Conservation (phyloP, 2,888 invertebrate species). For the Mythimna vitellina region DNA sequence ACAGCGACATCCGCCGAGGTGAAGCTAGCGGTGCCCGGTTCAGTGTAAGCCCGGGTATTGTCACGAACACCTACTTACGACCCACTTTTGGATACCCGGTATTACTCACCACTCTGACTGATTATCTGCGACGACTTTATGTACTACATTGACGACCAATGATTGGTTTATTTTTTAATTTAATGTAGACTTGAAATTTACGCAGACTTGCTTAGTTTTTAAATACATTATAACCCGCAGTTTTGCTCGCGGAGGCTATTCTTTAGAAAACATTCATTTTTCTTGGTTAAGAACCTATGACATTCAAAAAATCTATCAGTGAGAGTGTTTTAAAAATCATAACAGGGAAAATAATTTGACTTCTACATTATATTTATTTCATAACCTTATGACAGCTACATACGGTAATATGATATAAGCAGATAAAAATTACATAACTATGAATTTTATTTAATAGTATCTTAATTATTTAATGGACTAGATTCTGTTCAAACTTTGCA, state of each 20-base stretch:
- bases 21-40: constrained; percentile 73
- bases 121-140: constrained; percentile 30
- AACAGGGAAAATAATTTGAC: too few relatives aligned
- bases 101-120: constrained; percentile 37
- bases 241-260: not conserved
- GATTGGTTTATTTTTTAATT: not conserved
- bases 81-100: constrained; percentile 56
- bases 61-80: constrained; percentile 60
- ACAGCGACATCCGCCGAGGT: constrained; percentile 86
- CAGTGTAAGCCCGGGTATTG: constrained; percentile 65
- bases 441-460: too few relatives aligned
- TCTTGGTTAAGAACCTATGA: too few relatives aligned
- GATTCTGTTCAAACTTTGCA: too few relatives aligned
- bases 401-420: not conserved
- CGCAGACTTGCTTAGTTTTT: too few relatives aligned
- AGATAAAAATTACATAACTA: too few relatives aligned
- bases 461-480: too few relatives aligned
- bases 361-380: too few relatives aligned
- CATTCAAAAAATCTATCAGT: not conserved
- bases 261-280: not conserved
- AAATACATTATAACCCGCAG: not conserved
- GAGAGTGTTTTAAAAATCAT: not conserved
- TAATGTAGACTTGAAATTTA: not conserved
- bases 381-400: not conserved
- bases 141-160: constrained; percentile 6